phyloP scores from a whole-genome alignment of 2,113 vertebrate genomes.

The Mohoua ochrocephala region DNA sequence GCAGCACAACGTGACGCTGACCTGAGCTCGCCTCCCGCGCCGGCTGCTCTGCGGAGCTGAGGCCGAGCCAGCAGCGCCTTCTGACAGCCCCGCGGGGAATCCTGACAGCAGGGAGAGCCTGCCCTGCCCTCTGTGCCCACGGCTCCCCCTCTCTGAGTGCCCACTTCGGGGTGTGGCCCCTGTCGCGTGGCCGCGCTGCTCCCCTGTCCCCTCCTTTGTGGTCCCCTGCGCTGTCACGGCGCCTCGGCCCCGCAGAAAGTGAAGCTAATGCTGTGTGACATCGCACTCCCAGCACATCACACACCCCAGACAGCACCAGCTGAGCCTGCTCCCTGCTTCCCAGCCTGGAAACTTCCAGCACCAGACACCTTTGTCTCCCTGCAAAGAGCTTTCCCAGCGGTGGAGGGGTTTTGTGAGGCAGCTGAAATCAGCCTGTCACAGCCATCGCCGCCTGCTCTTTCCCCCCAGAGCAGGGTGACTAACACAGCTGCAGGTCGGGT shows the following conservation, averaged over 20 bases:
- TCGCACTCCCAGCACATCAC: not conserved
- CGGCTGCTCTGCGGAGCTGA: not conserved
- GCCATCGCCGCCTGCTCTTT: not conserved
- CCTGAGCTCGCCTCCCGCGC: not conserved
- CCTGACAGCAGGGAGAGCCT: not conserved
- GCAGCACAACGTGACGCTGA: not conserved
- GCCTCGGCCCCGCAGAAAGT: not conserved
- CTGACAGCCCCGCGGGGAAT: not conserved
- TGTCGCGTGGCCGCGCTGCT: not conserved
- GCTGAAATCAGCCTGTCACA: not conserved
- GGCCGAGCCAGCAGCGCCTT: not conserved
- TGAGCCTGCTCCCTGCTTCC: constrained; percentile 33
- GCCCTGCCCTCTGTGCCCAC: not conserved
- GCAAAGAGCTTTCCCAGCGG: not conserved
- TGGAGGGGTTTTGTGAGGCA: not conserved
- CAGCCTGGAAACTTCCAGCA: constrained; percentile 15
- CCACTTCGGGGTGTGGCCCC: not conserved
- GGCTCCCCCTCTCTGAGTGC: not conserved
- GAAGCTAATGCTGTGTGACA: constrained; percentile 59
- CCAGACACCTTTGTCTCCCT: not conserved
- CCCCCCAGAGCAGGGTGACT: not conserved
- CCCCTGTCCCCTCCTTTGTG: not conserved
- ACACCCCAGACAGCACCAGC: constrained; percentile 17
- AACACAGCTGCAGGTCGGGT: not conserved
- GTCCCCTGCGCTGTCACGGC: not conserved